A percentile compares a stretch with the other conserved stretches of the same genome.
Evolutionary conservation across 1,140 invertebrate genomes (phyloP).

Genomic region (Panagrolaimus sp.): DNA sequence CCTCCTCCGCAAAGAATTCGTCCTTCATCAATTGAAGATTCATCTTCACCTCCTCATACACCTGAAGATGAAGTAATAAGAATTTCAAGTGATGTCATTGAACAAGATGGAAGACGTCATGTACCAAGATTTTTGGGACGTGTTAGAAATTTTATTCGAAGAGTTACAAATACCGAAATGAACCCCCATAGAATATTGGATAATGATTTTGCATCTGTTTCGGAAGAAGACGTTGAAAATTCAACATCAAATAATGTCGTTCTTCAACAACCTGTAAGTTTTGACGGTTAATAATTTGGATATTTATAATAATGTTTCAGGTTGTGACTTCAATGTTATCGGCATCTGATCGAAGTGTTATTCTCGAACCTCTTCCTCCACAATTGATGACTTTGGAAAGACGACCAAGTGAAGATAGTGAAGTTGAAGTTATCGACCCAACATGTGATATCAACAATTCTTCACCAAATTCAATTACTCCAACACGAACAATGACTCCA

Average conservation of each 20-base stretch:
- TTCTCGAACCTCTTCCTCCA: conserved; percentile 5
- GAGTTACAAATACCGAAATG: not conserved
- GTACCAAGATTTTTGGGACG: not conserved
- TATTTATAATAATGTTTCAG: not conserved
- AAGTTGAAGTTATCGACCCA: conserved; percentile 5
- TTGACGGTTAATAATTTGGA: not conserved
- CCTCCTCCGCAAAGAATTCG: not conserved
- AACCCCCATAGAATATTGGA: not conserved
- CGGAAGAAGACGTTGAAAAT: not conserved
- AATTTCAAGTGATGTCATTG: not conserved
- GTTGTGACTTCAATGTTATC: not conserved
- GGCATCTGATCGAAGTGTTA: not conserved
- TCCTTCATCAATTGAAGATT: conserved; percentile 1
- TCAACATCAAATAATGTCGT: not conserved
- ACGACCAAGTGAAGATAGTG: not conserved
- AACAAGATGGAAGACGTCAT: too few species aligned
- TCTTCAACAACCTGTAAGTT: conserved; percentile 1
- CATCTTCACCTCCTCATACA: not conserved
- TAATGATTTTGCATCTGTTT: conserved; percentile 10
- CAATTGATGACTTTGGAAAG: not conserved
- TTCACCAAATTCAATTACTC: too few species aligned
- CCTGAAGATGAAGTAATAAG: not conserved
- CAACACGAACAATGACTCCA: too few species aligned
- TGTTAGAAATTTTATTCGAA: not conserved
- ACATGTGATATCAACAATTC: too few species aligned